Evolutionary conservation across 2,113 vertebrate genomes (phyloP).

Genomic region (Desmodus rotundus): DNA sequence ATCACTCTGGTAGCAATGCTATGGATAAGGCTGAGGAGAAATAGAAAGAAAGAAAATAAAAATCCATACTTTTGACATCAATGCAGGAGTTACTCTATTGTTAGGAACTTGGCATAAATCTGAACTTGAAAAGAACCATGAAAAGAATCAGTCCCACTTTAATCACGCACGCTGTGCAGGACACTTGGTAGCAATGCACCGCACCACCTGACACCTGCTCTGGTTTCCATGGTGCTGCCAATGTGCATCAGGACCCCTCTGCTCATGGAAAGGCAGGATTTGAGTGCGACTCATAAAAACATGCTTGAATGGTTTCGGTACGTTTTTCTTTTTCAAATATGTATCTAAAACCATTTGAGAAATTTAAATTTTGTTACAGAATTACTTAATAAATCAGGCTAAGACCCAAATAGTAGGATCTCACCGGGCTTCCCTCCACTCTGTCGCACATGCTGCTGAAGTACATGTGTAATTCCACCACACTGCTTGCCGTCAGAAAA

Average conservation of each 20-base stretch:
- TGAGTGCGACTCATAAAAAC: background rate
- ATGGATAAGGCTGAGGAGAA: slow-evolving; percentile 91
- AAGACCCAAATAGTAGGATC: background rate
- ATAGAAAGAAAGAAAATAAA: slow-evolving; percentile 12
- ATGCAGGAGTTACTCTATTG: background rate
- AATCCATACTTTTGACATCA: background rate
- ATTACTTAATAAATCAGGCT: background rate
- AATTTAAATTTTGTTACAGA: background rate
- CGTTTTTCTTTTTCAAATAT: slow-evolving; percentile 1
- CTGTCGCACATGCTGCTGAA: background rate
- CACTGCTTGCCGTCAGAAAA: background rate
- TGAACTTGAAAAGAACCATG: background rate
- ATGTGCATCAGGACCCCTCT: background rate
- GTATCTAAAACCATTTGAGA: background rate
- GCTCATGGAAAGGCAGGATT: background rate
- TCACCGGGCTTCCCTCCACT: background rate
- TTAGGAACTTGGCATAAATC: background rate
- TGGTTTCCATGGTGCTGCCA: background rate
- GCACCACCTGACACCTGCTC: background rate
- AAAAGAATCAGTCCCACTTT: background rate
- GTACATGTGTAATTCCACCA: background rate
- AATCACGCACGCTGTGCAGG: background rate
- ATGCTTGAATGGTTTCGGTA: background rate
- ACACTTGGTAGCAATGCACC: background rate
- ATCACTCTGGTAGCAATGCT: slow-evolving; percentile 98